phyloP scores from a whole-genome alignment of 2,888 invertebrate species.

The Machimus rusticus region DNA sequence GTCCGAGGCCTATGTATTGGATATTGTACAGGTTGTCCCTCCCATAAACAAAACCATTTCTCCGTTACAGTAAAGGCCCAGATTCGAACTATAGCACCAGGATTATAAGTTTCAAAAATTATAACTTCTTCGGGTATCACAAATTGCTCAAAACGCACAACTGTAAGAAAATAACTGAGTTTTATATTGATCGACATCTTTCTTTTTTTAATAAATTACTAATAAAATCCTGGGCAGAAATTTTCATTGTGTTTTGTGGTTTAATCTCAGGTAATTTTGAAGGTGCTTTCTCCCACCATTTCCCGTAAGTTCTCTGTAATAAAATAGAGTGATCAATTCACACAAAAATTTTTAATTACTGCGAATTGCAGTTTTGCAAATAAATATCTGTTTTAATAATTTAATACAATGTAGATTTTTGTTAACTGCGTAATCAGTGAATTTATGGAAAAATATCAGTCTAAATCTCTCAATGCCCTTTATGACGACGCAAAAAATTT shows the following conservation, averaged over 20 bases:
- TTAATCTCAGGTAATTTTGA: slow-evolving; percentile 74
- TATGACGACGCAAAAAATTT: too few relatives aligned
- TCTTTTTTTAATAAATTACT: slow-evolving; percentile 63
- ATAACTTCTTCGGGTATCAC: slow-evolving; percentile 66
- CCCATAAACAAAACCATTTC: slow-evolving; percentile 80
- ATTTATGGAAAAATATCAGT: too few relatives aligned
- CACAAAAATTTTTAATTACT: neutral
- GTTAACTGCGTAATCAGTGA: neutral
- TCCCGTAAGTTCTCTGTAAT: slow-evolving; percentile 80
- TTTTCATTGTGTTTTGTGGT: slow-evolving; percentile 73
- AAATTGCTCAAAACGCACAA: slow-evolving; percentile 60
- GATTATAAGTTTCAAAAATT: slow-evolving; percentile 86
- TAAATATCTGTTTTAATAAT: neutral
- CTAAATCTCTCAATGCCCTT: too few relatives aligned
- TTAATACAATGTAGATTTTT: too few relatives aligned
- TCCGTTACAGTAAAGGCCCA: slow-evolving; percentile 70
- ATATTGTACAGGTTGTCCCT: slow-evolving; percentile 69
- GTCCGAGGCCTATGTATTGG: slow-evolving; percentile 69
- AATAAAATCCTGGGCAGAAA: slow-evolving; percentile 81
- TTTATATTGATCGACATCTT: neutral
- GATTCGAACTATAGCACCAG: slow-evolving; percentile 81
- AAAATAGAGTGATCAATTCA: neutral
- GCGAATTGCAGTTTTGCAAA: neutral
- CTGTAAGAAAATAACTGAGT: slow-evolving; percentile 49
- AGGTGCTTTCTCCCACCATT: slow-evolving; percentile 84